Evolutionary conservation across 2,797 vertebrate genomes (phyloP).

Genomic region (Prunella strophiata): DNA sequence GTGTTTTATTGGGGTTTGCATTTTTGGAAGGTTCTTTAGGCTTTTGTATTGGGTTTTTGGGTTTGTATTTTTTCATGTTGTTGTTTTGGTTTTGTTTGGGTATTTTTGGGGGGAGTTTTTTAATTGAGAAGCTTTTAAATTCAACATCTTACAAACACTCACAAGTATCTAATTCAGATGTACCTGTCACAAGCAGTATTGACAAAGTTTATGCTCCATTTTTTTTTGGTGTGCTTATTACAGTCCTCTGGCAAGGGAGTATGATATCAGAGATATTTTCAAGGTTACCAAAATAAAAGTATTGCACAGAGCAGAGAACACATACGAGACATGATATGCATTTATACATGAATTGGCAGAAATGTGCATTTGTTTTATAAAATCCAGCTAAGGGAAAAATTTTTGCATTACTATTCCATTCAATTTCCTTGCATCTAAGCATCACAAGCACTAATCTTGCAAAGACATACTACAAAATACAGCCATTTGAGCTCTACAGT

Average conservation of each 20-base stretch:
- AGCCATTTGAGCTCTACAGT: not conserved
- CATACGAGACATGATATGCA: not conserved
- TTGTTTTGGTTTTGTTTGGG: not conserved
- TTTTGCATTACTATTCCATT: not conserved
- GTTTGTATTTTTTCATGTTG: not conserved
- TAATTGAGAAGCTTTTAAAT: not conserved
- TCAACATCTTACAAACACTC: not conserved
- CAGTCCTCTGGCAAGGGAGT: slow-evolving; percentile 1
- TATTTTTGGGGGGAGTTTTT: not conserved
- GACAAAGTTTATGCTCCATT: not conserved
- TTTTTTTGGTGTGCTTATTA: not conserved
- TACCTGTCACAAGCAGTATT: not conserved
- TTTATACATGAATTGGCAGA: not conserved
- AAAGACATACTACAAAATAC: not conserved
- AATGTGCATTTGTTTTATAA: not conserved
- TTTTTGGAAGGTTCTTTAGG: not conserved
- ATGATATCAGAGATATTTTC: not conserved
- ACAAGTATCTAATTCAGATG: not conserved
- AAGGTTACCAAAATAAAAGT: slow-evolving; percentile 39
- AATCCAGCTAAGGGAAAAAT: not conserved
- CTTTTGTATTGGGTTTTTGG: not conserved
- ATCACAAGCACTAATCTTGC: not conserved
- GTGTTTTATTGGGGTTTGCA: not conserved
- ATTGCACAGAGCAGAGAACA: not conserved
- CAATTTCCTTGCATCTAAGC: not conserved